Percentiles rank a stretch among this genome's conserved stretches.
Evolutionary conservation across 2,888 invertebrate genomes (phyloP).

Genomic region (Periphyllus acericola): DNA sequence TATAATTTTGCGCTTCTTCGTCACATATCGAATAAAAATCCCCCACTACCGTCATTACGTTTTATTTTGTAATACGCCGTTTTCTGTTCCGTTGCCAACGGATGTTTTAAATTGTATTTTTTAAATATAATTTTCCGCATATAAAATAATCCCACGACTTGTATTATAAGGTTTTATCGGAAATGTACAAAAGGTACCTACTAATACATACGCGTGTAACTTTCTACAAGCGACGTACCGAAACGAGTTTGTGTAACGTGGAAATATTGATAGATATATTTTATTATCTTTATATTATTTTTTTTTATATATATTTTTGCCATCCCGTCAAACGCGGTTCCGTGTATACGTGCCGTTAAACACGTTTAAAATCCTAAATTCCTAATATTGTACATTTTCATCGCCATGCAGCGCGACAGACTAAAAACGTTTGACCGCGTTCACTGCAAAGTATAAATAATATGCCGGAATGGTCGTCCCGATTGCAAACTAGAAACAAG

Average conservation of each 20-base stretch:
- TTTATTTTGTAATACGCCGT: background rate
- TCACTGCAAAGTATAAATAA: background rate
- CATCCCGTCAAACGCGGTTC: background rate
- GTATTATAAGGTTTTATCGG: background rate
- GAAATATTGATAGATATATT: slow-evolving; percentile 25
- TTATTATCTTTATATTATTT: background rate
- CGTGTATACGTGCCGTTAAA: background rate
- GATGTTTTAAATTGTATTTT: background rate
- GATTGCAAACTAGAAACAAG: slow-evolving; percentile 28
- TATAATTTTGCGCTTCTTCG: too few species aligned
- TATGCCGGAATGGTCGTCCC: background rate
- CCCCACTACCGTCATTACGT: too few species aligned
- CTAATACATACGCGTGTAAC: background rate
- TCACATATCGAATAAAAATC: too few species aligned
- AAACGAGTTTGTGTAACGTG: background rate
- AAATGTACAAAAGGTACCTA: background rate
- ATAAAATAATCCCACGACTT: background rate
- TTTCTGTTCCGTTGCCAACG: background rate
- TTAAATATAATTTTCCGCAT: background rate
- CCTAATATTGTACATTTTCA: too few species aligned
- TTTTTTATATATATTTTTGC: background rate
- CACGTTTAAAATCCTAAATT: slow-evolving; percentile 5
- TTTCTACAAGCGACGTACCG: background rate
- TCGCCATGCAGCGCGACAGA: too few species aligned
- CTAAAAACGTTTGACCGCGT: background rate